Evolutionary conservation across 2,113 vertebrate genomes (phyloP), one percentile per base, ranked within the genome.

Genomic region (Rattus norvegicus): DNA sequence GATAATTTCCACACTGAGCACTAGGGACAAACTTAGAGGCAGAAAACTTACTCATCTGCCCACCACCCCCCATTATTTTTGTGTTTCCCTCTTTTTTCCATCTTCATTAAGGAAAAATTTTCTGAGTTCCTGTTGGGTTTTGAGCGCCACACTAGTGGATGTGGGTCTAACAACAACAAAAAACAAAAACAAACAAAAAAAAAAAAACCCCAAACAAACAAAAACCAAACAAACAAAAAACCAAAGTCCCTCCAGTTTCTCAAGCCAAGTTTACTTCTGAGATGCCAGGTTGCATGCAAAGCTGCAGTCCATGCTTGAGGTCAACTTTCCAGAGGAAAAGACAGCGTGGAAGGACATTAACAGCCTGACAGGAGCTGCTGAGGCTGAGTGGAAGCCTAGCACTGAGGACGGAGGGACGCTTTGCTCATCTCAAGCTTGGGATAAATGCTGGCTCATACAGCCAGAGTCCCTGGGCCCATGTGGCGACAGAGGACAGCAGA

Each of bases 21-120:
- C 6, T 22, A 0, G 2, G 0, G 4, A 1, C 26, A 2, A 30
- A 11, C 16, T 6, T 26, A 3, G 16, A 0, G 2, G 16, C 12
- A 63, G 16, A 33, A 56, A 1, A 0, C 3, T 22, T 47, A 8
- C 4, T 52, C 12, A 0, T 24, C 8, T 0, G 0, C 0, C 0
- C 1, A 30, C 52, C 43, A 43, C 67, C 67, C 28, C 5, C 33
- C 47, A 17, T 22, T 17, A 10, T 30, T 52, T 30, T 4, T 8
- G 12, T 5, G 47, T 16, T 49, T 52, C 16, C 13, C 33, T 67
- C 24, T 4, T 43, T 56, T n/a, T 61, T 24, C 2, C 12, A 24
- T 85, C n/a, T 33, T 28, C 10, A 9, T 0, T 24, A 36, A 17
- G 6, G 13, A 61, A 22, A 76, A 1, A 1, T 30, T 28, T 33